phyloP scores from a whole-genome alignment of 2,888 invertebrate species.

The Flexamia atlantica region DNA sequence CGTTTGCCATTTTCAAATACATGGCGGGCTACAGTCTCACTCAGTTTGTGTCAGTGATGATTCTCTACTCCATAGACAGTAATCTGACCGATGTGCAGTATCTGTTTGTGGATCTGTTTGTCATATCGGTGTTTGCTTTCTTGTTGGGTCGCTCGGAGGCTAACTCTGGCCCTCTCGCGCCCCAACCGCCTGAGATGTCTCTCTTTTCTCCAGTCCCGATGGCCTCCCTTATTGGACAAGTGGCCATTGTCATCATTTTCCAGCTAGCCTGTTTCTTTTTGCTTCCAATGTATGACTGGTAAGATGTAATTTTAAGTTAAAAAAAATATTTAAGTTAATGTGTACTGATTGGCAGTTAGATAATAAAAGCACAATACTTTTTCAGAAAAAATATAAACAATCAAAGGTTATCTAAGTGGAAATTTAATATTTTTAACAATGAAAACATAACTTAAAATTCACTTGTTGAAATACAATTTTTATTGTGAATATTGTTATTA shows the following conservation, averaged over 20 bases:
- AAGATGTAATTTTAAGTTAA: background rate
- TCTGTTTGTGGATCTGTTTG: constrained; percentile 92
- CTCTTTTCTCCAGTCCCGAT: constrained; percentile 88
- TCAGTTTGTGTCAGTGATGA: constrained; percentile 94
- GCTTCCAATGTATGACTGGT: constrained; percentile 81
- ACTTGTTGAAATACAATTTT: no score
- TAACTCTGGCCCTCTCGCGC: constrained; percentile 75
- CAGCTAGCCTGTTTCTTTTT: constrained; percentile 83
- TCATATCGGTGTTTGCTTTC: constrained; percentile 93
- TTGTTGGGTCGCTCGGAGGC: constrained; percentile 94
- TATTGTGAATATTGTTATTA: no score
- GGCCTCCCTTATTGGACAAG: constrained; percentile 85
- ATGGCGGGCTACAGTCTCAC: constrained; percentile 98
- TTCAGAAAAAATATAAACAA: no score
- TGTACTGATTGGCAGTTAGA: no score
- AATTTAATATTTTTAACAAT: no score
- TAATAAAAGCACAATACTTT: no score
- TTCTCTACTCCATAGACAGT: constrained; percentile 92
- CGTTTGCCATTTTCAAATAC: constrained; percentile 98
- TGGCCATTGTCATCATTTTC: constrained; percentile 82
- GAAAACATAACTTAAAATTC: no score
- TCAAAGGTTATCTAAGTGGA: no score
- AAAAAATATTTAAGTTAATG: no score
- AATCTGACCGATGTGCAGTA: constrained; percentile 95
- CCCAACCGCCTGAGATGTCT: constrained; percentile 85